Percentiles rank a stretch among this genome's conserved stretches.
phyloP scores from a whole-genome alignment of 1,140 invertebrate species.

The Drosophila quadrilineata region DNA sequence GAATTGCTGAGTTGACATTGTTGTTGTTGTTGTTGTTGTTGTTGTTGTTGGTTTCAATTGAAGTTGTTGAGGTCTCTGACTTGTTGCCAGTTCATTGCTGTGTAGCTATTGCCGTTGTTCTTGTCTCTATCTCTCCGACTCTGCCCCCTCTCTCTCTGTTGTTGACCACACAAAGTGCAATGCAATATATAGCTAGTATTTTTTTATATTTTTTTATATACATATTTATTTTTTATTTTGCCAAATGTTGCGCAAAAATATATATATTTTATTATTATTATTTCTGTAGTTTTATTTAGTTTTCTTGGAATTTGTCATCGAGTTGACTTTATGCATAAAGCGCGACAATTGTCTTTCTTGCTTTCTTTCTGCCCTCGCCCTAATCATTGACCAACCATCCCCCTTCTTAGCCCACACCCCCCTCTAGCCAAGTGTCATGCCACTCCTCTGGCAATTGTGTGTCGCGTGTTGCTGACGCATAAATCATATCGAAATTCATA shows the following conservation, averaged over 20 bases:
- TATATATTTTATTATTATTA: slow-evolving; percentile 10
- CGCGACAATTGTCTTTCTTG: slow-evolving; percentile 8
- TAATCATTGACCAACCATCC: neutral
- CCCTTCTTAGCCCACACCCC: neutral
- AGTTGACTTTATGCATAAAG: neutral
- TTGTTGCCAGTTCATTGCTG: slow-evolving; percentile 68
- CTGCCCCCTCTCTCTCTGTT: neutral
- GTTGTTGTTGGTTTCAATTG: slow-evolving; percentile 53
- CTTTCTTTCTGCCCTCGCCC: slow-evolving; percentile 6
- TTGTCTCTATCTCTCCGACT: neutral
- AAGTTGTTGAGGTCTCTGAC: slow-evolving; percentile 67
- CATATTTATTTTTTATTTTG: slow-evolving; percentile 25
- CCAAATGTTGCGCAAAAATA: slow-evolving; percentile 66
- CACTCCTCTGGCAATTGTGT: slow-evolving; percentile 28
- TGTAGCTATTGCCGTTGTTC: slow-evolving; percentile 38
- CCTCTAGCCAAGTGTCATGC: slow-evolving; percentile 11
- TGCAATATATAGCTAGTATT: slow-evolving; percentile 43
- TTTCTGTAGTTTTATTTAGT: neutral
- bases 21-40: slow-evolving; percentile 18
- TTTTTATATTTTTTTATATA: slow-evolving; percentile 20
- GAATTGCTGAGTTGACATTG: slow-evolving; percentile 52
- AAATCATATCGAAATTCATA: slow-evolving; percentile 63
- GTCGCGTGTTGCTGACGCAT: slow-evolving; percentile 75
- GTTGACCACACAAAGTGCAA: slow-evolving; percentile 61
- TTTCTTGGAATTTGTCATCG: slow-evolving; percentile 43